A percentile compares a stretch with the other conserved stretches of the same genome.
phyloP scores from a whole-genome alignment of 2,888 invertebrate species.

The Heterodera filipjevi region DNA sequence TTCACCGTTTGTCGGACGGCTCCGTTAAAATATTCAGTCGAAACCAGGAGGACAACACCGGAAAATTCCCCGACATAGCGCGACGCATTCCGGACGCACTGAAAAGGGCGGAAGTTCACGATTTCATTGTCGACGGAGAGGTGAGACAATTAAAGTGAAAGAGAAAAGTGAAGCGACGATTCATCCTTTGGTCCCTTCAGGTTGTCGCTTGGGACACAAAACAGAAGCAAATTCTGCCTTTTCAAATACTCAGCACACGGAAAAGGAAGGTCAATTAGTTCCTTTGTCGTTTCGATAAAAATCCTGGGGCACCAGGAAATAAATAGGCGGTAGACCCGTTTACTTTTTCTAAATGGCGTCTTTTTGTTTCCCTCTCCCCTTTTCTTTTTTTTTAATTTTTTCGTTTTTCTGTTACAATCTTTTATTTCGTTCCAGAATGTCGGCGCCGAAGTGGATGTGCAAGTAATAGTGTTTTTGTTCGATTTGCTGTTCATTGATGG shows the following conservation, averaged over 20 bases:
- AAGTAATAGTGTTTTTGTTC: conserved; percentile 94
- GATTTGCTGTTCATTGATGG: conserved; percentile 92
- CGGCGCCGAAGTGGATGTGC: conserved; percentile 79
- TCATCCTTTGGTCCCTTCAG: not conserved
- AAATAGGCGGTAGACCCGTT: too few species aligned
- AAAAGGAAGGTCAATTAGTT: conserved; percentile 93
- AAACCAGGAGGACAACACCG: conserved; percentile 90
- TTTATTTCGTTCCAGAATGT: conserved; percentile 71
- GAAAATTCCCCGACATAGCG: conserved; percentile 93
- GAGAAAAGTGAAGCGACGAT: not conserved
- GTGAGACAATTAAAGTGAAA: conserved; percentile 68
- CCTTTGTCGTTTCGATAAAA: too few species aligned
- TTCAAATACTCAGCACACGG: conserved; percentile 90
- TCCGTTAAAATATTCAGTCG: conserved; percentile 84
- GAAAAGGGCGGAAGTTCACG: conserved; percentile 48
- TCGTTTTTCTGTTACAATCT: not conserved
- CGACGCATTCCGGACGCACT: conserved; percentile 49
- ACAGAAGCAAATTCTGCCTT: conserved; percentile 86
- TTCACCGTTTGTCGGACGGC: conserved; percentile 74
- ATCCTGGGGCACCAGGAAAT: too few species aligned
- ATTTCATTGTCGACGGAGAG: conserved; percentile 90
- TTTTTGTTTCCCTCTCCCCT: not conserved
- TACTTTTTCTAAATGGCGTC: too few species aligned
- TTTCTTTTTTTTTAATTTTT: not conserved
- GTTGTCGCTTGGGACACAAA: conserved; percentile 88